Conservation (phyloP, 2,888 invertebrate species). For the Heteromurus nitidus region DNA sequence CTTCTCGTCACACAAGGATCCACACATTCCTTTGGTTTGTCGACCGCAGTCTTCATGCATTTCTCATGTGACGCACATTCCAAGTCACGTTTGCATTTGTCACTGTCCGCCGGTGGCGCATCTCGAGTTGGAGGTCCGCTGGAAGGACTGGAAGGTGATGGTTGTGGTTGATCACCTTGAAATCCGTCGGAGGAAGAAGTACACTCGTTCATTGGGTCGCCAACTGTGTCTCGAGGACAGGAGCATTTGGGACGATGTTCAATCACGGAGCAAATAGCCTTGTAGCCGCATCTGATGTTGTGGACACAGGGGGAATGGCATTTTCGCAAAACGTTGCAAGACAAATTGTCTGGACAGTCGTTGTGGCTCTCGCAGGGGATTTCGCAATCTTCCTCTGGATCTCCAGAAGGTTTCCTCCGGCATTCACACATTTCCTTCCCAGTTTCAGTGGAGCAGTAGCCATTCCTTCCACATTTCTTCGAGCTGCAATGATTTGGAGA, state of each 20-base stretch:
- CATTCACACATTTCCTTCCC: constrained; percentile 53
- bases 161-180: constrained; percentile 67
- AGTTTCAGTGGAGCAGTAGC: constrained; percentile 33
- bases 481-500: too few species aligned
- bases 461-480: constrained; percentile 48
- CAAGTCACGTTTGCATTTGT: constrained; percentile 45
- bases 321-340: constrained; percentile 67
- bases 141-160: constrained; percentile 15
- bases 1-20: constrained; percentile 57
- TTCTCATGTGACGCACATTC: constrained; percentile 47
- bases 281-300: constrained; percentile 66
- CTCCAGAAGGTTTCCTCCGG: constrained; percentile 1
- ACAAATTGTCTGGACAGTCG: constrained; percentile 69
- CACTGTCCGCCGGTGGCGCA: not conserved
- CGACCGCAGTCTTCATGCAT: constrained; percentile 36
- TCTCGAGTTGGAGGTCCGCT: constrained; percentile 20
- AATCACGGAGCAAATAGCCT: constrained; percentile 54
- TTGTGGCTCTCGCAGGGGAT: constrained; percentile 67
- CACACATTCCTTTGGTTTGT: constrained; percentile 39
- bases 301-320: constrained; percentile 71
- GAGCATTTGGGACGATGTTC: constrained; percentile 66
- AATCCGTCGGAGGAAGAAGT: constrained; percentile 59
- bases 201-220: constrained; percentile 67
- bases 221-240: constrained; percentile 61
- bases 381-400: constrained; percentile 39